Percentiles rank a stretch among this genome's conserved stretches.
Conservation (phyloP, 2,113 vertebrate genomes). For the Oceanites oceanicus region DNA sequence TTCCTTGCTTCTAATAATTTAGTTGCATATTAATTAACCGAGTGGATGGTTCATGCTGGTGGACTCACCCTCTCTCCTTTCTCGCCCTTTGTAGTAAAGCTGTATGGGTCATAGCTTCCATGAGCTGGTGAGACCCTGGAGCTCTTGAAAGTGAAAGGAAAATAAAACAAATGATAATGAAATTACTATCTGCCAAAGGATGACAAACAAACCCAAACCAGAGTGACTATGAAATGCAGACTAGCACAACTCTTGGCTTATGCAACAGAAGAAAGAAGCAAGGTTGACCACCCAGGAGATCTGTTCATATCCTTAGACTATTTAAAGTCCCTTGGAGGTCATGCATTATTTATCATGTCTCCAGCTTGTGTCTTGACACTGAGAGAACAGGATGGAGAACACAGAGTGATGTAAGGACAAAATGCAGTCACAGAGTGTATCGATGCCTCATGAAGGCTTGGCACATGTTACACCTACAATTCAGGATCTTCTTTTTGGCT, state of each 20-base stretch:
- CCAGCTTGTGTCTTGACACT: not conserved
- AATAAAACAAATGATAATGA: not conserved
- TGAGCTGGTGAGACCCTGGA: slow-evolving; percentile 66
- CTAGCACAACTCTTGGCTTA: not conserved
- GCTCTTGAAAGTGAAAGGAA: not conserved
- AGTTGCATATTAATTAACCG: not conserved
- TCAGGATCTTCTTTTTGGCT: not conserved
- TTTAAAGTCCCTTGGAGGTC: not conserved
- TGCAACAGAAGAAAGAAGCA: not conserved
- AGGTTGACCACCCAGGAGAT: not conserved
- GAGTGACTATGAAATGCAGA: not conserved
- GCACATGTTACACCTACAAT: not conserved
- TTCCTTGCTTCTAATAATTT: not conserved
- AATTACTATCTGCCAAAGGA: not conserved
- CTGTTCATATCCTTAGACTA: not conserved
- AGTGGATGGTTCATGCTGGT: not conserved
- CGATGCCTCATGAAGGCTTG: not conserved
- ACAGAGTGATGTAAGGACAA: not conserved
- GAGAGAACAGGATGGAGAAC: not conserved
- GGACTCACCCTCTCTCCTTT: slow-evolving; percentile 83
- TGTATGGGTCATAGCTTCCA: slow-evolving; percentile 71
- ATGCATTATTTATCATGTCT: not conserved
- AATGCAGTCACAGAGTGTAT: not conserved
- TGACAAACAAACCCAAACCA: not conserved
- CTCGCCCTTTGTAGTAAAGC: slow-evolving; percentile 80